phyloP scores from a whole-genome alignment of 2,113 vertebrate species.

The Anoplopoma fimbria region DNA sequence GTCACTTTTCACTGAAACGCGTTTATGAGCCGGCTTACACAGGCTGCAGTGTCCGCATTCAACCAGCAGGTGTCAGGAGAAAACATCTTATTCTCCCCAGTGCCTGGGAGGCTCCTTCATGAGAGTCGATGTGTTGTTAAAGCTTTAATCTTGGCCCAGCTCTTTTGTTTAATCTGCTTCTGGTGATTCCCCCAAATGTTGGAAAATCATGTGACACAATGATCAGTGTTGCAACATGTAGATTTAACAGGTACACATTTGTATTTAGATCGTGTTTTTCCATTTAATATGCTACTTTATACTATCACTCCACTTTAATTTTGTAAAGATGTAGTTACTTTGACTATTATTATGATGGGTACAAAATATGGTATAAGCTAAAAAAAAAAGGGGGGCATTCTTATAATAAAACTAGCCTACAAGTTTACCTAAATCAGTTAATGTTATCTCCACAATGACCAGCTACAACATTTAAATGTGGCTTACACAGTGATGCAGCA shows the following conservation, averaged over 20 bases:
- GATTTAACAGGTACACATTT: background rate
- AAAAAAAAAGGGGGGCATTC: background rate
- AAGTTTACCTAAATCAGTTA: background rate
- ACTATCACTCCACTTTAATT: background rate
- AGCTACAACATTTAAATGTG: background rate
- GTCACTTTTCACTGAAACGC: background rate
- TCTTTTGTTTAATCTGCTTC: background rate
- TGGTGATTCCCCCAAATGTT: background rate
- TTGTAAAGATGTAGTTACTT: background rate
- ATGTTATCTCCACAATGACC: background rate
- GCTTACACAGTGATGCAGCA: background rate
- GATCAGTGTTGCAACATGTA: background rate
- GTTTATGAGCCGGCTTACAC: background rate
- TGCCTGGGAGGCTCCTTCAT: background rate
- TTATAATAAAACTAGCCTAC: background rate
- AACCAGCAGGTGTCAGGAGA: conserved; percentile 64
- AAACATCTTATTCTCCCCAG: background rate
- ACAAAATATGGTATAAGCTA: background rate
- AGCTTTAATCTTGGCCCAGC: background rate
- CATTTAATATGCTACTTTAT: background rate
- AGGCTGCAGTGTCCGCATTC: conserved; percentile 1
- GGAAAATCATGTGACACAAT: background rate
- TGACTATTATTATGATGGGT: background rate
- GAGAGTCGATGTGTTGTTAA: background rate
- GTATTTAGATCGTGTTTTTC: background rate